phyloP scores from a whole-genome alignment of 2,113 vertebrate species.

The Pseudorectes ferrugineus region DNA sequence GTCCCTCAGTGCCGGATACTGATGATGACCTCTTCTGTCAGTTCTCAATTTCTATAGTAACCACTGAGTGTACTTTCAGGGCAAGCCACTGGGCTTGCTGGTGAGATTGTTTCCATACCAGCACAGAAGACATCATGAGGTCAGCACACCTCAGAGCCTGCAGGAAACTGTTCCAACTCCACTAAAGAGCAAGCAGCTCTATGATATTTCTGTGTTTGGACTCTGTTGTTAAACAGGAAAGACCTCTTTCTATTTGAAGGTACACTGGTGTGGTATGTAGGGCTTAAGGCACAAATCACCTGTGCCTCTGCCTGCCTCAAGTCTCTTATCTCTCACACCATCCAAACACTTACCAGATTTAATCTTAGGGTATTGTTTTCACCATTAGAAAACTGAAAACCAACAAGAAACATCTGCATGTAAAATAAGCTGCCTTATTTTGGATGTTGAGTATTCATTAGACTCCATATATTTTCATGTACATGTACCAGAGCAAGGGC shows the following conservation, averaged over 20 bases:
- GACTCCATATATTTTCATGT: not conserved
- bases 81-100: not conserved
- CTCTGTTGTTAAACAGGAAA: not conserved
- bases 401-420: not conserved
- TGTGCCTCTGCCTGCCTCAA: not conserved
- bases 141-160: not conserved
- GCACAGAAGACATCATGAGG: not conserved
- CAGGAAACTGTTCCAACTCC: not conserved
- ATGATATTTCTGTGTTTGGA: not conserved
- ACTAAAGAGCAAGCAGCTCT: not conserved
- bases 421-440: not conserved
- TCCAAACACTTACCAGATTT: not conserved
- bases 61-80: not conserved
- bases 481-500: not conserved
- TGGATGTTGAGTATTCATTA: not conserved
- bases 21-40: not conserved
- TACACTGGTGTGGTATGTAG: rapidly evolving
- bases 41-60: not conserved
- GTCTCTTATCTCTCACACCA: not conserved
- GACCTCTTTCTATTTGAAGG: not conserved
- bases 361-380: not conserved
- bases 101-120: not conserved
- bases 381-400: not conserved
- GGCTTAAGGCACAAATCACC: not conserved
- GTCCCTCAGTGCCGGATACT: not conserved